Conservation (phyloP, 2,888 invertebrate species). For the Rhopalosiphum nymphaeae region DNA sequence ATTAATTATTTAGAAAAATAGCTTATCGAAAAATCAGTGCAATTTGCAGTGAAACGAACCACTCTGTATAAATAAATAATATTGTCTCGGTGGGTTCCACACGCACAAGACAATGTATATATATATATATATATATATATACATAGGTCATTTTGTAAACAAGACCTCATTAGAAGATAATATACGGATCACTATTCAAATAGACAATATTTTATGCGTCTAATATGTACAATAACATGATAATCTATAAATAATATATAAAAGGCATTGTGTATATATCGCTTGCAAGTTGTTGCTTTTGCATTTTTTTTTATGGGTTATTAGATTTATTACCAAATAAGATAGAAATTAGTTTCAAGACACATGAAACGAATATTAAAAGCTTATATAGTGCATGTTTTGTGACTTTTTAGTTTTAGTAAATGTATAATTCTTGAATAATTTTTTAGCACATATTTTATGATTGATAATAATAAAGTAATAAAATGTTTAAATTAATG, state of each 20-base stretch:
- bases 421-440: not conserved
- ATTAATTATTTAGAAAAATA: not conserved
- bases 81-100: not conserved
- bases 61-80: not conserved
- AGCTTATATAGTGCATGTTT: not conserved
- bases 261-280: not conserved
- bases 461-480: not conserved
- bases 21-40: not conserved
- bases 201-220: not conserved
- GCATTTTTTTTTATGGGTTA: not conserved
- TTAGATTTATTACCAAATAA: not conserved
- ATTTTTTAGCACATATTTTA: not conserved
- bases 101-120: not conserved
- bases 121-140: not conserved
- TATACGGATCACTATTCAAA: not conserved
- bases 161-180: slow-evolving; percentile 43
- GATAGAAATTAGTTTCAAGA: not conserved
- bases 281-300: not conserved
- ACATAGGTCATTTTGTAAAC: not conserved
- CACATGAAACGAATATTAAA: not conserved
- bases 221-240: not conserved
- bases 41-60: not conserved
- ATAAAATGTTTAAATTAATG: not conserved
- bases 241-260: not conserved
- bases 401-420: not conserved